These are phyloP conservation scores for Zygogramma bicolorata DNA, from an alignment of 2,888 invertebrate genomes.

Conservation along the genomic window DNA sequence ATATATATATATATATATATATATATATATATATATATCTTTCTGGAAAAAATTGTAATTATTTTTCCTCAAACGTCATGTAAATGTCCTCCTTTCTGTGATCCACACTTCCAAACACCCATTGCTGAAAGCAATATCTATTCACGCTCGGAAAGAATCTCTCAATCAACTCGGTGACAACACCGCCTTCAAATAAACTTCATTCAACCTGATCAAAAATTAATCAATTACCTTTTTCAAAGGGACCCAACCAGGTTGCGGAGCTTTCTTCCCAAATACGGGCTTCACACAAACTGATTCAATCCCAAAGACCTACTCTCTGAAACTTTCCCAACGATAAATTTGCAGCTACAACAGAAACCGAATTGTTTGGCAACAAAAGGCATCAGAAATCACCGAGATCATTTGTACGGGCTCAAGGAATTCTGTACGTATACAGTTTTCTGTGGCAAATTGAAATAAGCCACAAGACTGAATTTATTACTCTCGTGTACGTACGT, in stretches of 20 bases:
- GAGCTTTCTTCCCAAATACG: not conserved
- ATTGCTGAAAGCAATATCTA: no score
- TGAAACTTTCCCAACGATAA: slow-evolving; percentile 22
- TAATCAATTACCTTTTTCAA: not conserved
- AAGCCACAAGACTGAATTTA: not conserved
- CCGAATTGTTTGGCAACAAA: not conserved
- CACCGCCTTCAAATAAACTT: no score
- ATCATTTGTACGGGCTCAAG: not conserved
- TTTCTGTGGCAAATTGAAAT: not conserved
- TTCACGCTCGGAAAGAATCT: no score
- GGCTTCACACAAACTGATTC: slow-evolving; percentile 5
- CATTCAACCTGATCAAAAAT: no score
- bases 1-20: no score
- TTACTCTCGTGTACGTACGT: not conserved
- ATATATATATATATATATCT: no score
- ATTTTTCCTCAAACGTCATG: no score
- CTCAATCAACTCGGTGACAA: no score
- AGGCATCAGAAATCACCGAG: not conserved
- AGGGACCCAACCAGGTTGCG: not conserved
- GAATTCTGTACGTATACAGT: not conserved
- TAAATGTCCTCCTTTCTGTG: no score
- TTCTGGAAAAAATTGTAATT: no score
- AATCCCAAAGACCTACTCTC: slow-evolving; percentile 5
- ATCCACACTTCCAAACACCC: no score
- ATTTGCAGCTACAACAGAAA: slow-evolving; percentile 11